Evolutionary conservation across 2,113 vertebrate genomes (phyloP), one percentile per base, ranked within the genome.

Genomic region (Prochilodus magdalenae): DNA sequence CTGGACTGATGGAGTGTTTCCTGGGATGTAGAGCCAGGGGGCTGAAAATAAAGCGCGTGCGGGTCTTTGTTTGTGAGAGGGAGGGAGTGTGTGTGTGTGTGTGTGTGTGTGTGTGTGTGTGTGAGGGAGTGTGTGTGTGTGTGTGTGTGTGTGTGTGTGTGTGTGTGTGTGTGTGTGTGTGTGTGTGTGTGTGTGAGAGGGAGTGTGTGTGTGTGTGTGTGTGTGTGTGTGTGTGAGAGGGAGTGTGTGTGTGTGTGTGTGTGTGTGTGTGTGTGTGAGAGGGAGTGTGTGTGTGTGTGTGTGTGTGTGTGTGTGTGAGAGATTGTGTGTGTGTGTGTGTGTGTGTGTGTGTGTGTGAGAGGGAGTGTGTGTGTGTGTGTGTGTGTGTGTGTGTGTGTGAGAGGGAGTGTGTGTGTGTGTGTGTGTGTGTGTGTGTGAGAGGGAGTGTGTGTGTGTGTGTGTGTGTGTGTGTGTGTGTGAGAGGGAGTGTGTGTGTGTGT

Each of bases 181-280:
- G 40, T 44, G 40, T 44, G 40, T 44, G 40, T 7, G 40, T 16
- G 16, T 3, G 2, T 26, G 57, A 11, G 57, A 0, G 7, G 8
- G 22, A 24, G 57, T 59, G 57, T 60, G 57, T 60, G 57, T 60
- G 53, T 60, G 57, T 60, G 57, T 60, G 57, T 60, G 57, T 60
- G 57, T 26, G n/a, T 26, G n/a, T 60, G 57, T 60, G 57, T 60
- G 57, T 60, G 57, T n/a, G n/a, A n/a, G n/a, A n/a, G n/a, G n/a
- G n/a, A n/a, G n/a, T n/a, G n/a, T n/a, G n/a, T n/a, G n/a, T n/a
- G n/a, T n/a, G n/a, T n/a, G 57, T 26, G n/a, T 60, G 57, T 60
- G 57, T 33, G 57, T 7, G 22, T 60, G 2, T 24, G 1, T 60
- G 57, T 60, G 57, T 26, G n/a, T 26, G 57, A 11, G 57, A 0